Conservation (phyloP, 2,888 invertebrate genomes). For the Tupiocoris notatus region DNA sequence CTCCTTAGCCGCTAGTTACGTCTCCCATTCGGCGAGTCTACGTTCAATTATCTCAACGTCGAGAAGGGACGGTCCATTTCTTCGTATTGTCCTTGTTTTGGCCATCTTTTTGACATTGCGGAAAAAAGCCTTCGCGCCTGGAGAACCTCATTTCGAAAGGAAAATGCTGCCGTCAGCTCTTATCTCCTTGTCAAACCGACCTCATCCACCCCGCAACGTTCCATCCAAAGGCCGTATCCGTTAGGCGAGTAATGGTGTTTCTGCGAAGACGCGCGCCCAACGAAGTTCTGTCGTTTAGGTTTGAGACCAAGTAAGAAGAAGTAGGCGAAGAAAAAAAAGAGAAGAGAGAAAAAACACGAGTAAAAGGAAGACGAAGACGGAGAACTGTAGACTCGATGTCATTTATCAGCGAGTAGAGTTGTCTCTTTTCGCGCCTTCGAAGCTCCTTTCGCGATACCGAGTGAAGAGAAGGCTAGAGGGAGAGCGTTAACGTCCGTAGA, state of each 20-base stretch:
- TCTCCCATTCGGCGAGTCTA: too few relatives aligned
- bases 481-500: not conserved
- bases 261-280: not conserved
- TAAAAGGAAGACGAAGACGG: not conserved
- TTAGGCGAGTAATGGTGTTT: conserved; percentile 15
- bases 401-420: conserved; percentile 18
- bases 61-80: too few relatives aligned
- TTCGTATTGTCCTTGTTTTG: not conserved
- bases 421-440: conserved; percentile 1
- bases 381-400: not conserved
- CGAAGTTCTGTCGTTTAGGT: conserved; percentile 20
- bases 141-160: conserved; percentile 7
- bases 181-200: conserved; percentile 18
- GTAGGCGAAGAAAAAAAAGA: not conserved
- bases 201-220: not conserved
- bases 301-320: not conserved
- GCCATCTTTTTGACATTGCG: not conserved
- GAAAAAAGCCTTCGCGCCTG: not conserved
- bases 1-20: too few relatives aligned
- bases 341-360: not conserved
- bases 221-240: conserved; percentile 13
- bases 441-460: not conserved
- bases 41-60: too few relatives aligned
- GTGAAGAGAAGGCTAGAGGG: not conserved
- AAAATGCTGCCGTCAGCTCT: conserved; percentile 18